phyloP scores from a whole-genome alignment of 1,140 invertebrate genomes.

The Tenebrio molitor region DNA sequence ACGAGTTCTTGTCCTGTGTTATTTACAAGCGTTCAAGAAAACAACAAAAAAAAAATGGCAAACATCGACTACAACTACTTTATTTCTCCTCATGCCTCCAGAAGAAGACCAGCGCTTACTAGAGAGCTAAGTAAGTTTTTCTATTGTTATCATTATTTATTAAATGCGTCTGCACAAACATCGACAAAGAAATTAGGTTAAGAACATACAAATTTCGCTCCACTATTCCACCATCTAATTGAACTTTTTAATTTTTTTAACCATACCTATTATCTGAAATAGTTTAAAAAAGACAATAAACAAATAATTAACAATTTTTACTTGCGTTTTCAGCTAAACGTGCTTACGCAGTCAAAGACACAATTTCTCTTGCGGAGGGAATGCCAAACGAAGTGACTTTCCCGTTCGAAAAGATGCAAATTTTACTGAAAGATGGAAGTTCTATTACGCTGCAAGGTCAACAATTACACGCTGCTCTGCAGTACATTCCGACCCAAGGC shows the following conservation, averaged over 20 bases:
- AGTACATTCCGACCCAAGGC: constrained; percentile 83
- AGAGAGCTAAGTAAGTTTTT: constrained; percentile 65
- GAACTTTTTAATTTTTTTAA: too few species aligned
- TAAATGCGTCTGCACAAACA: not conserved
- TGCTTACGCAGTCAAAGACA: constrained; percentile 74
- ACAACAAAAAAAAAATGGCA: constrained; percentile 42
- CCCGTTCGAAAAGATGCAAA: constrained; percentile 77
- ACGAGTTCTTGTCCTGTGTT: not conserved
- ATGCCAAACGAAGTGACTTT: constrained; percentile 84
- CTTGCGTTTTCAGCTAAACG: constrained; percentile 72
- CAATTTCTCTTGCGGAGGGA: constrained; percentile 82
- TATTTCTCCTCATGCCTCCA: constrained; percentile 59
- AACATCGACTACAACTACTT: constrained; percentile 63
- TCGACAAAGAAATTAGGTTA: too few species aligned
- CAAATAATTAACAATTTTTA: too few species aligned
- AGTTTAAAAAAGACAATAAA: too few species aligned
- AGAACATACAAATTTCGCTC: too few species aligned
- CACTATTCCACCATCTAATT: too few species aligned
- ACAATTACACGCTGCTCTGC: constrained; percentile 74
- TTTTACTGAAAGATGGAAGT: constrained; percentile 76
- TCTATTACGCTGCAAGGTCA: constrained; percentile 71
- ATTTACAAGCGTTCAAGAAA: not conserved
- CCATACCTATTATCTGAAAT: too few species aligned
- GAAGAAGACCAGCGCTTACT: constrained; percentile 64
- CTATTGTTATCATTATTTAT: not conserved